Evolutionary conservation across 2,888 invertebrate genomes (phyloP).

Genomic region (Drosophila colorata): DNA sequence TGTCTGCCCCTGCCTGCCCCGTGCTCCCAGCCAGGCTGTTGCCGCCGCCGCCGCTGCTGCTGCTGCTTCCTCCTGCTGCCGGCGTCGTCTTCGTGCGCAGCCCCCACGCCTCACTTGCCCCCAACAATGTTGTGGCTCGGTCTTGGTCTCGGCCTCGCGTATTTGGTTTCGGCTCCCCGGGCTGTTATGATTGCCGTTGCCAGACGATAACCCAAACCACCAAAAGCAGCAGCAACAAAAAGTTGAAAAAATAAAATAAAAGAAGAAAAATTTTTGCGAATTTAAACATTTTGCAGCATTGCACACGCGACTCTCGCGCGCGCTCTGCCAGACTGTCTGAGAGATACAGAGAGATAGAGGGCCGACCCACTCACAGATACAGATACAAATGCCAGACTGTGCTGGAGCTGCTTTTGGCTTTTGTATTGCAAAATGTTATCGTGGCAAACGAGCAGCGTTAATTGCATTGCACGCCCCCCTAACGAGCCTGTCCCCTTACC

Average conservation of each 20-base stretch:
- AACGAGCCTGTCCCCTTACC: neutral
- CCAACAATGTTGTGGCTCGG: slow-evolving; percentile 44
- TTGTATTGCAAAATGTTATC: slow-evolving; percentile 46
- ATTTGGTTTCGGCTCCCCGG: slow-evolving; percentile 65
- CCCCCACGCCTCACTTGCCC: slow-evolving; percentile 23
- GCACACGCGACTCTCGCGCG: slow-evolving; percentile 79
- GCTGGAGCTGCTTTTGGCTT: slow-evolving; percentile 36
- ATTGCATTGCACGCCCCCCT: slow-evolving; percentile 53
- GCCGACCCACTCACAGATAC: slow-evolving; percentile 34
- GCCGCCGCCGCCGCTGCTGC: slow-evolving; percentile 25
- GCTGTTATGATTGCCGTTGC: slow-evolving; percentile 80
- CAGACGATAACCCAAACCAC: slow-evolving; percentile 77
- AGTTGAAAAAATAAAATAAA: slow-evolving; percentile 29
- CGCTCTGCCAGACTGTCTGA: slow-evolving; percentile 67
- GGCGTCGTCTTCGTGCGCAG: slow-evolving; percentile 36
- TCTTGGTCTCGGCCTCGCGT: slow-evolving; percentile 32
- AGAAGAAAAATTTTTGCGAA: slow-evolving; percentile 35
- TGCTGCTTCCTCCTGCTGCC: slow-evolving; percentile 35
- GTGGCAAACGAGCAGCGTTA: slow-evolving; percentile 59
- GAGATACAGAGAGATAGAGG: slow-evolving; percentile 42
- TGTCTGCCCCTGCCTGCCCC: slow-evolving; percentile 28
- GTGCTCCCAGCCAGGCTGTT: slow-evolving; percentile 19
- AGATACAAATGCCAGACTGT: slow-evolving; percentile 10
- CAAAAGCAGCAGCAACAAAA: slow-evolving; percentile 33
- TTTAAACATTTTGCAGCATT: slow-evolving; percentile 80